Conservation (phyloP, 2,888 invertebrate genomes). For the Digitonthophagus gazella region DNA sequence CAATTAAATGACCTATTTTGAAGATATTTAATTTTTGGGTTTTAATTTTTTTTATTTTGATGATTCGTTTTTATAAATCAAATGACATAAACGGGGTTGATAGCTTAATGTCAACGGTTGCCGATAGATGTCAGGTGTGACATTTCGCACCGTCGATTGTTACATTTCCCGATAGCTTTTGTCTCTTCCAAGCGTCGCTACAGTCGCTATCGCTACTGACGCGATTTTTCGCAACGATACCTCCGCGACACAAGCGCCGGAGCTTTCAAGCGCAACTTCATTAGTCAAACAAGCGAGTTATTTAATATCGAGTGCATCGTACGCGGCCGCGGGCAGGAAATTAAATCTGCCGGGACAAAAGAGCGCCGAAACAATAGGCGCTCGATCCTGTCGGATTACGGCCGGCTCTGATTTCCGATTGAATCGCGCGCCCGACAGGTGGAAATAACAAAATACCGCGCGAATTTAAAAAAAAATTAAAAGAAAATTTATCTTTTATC, state of each 20-base stretch:
- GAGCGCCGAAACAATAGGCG: conserved; percentile 17
- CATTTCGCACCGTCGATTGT: no score
- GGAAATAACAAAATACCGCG: background rate
- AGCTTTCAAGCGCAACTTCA: conserved; percentile 2
- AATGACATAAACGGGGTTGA: no score
- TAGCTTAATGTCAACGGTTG: no score
- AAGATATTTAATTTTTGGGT: background rate
- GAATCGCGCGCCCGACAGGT: background rate
- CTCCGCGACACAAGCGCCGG: background rate
- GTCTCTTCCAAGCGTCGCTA: no score
- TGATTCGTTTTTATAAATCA: no score
- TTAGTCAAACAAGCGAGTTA: conserved; percentile 15
- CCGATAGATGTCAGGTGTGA: no score
- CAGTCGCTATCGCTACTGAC: no score
- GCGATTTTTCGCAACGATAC: background rate
- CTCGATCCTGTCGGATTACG: conserved; percentile 5
- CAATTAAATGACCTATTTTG: no score
- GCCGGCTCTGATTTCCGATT: background rate
- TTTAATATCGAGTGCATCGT: conserved; percentile 15
- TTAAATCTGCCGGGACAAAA: conserved; percentile 18
- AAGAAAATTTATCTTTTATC: no score
- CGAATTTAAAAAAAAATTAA: no score
- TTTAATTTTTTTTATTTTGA: background rate
- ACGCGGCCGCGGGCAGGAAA: conserved; percentile 19
- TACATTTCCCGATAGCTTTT: no score